Conservation (phyloP, 2,797 vertebrate genomes). For the Adrianichthys oophorus region DNA sequence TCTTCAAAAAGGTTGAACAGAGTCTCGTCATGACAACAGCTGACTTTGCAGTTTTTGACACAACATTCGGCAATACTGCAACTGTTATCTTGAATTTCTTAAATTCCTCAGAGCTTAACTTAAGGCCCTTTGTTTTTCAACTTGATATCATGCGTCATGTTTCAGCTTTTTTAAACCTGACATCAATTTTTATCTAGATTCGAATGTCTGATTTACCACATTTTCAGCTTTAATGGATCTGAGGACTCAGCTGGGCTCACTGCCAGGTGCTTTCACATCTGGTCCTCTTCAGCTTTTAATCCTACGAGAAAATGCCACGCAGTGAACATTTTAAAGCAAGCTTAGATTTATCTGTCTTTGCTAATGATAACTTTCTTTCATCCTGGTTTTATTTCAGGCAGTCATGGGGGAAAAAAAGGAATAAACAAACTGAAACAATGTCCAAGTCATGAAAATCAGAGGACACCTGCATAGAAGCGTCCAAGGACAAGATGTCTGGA, state of each 20-base stretch:
- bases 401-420: conserved; percentile 33
- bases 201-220: conserved; percentile 18
- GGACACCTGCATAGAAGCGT: conserved; percentile 63
- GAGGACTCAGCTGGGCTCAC: conserved; percentile 37
- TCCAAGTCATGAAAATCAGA: conserved; percentile 47
- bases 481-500: conserved; percentile 53
- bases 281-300: conserved; percentile 37
- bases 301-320: conserved; percentile 35
- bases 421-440: conserved; percentile 16
- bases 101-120: too few relatives aligned
- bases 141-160: too few relatives aligned
- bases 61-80: too few relatives aligned
- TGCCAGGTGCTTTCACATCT: conserved; percentile 74
- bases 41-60: too few relatives aligned
- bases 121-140: too few relatives aligned
- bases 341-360: conserved; percentile 37
- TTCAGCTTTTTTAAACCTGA: neutral
- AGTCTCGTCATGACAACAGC: too few relatives aligned
- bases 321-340: conserved; percentile 34
- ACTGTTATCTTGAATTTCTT: too few relatives aligned
- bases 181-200: conserved; percentile 8
- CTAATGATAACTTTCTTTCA: conserved; percentile 60
- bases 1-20: too few relatives aligned
- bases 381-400: conserved; percentile 37
- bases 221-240: conserved; percentile 13